phyloP scores from a whole-genome alignment of 2,113 vertebrate genomes.

The Cervus canadensis region DNA sequence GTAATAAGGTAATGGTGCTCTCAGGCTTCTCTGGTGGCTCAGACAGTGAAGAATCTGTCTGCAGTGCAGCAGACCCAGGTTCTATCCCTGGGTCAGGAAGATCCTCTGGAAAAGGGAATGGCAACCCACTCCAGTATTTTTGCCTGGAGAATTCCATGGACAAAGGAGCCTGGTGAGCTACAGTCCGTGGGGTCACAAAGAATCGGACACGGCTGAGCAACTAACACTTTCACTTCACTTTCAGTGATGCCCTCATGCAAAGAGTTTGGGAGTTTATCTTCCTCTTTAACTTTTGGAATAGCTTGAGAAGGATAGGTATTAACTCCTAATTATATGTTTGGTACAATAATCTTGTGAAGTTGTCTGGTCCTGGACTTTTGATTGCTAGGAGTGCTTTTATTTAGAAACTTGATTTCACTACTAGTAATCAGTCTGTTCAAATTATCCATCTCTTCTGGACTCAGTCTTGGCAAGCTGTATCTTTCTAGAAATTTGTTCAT shows the following conservation, averaged over 20 bases:
- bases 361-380: neutral
- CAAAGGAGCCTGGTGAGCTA: neutral
- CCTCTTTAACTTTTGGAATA: neutral
- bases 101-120: neutral
- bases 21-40: too few species aligned
- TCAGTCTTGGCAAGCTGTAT: neutral
- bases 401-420: neutral
- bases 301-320: neutral
- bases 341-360: neutral
- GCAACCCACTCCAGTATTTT: neutral
- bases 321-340: neutral
- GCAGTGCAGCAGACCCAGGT: too few species aligned
- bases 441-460: neutral
- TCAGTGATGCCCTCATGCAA: neutral
- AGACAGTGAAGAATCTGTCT: too few species aligned
- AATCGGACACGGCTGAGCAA: neutral
- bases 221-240: neutral
- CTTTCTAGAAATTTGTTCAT: neutral
- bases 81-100: too few species aligned
- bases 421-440: neutral
- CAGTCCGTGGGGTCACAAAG: neutral
- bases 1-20: too few species aligned
- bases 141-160: neutral
- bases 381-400: neutral
- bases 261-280: neutral